Base-by-base conservation (phyloP, 2,113 vertebrate species). In the Argyrosomus japonicus region DNA sequence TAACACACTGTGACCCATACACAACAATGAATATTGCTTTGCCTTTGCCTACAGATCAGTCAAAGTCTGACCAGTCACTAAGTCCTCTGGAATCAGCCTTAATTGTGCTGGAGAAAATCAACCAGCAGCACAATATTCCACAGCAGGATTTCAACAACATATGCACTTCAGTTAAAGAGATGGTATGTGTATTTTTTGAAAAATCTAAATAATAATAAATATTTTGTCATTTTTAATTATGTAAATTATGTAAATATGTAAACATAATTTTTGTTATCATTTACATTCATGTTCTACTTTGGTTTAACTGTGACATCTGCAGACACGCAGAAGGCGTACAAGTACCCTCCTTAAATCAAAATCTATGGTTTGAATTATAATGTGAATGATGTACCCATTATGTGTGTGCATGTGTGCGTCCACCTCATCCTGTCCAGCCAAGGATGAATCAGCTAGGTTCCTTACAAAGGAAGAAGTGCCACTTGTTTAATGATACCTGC, bases 31-130 rank as follows among this genome's bases (percentile, higher is more conserved):
- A 13, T 40, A 18, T n/a, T 61, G n/a, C 0, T 80, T 65, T 84
- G 15, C 83, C 74, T 76, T 12, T 73, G 0, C 36, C 21, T 71
- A 4, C 84, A 99, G 97, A 96, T 29, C 76, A 94, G 27, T 88
- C 71, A 10, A 97, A 96, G 21, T 75, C 89, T 21, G 92, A 97
- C 43, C 84, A 90, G 0, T 92, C 94, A 2, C 69, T 94, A 40
- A 95, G 95, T 1, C 96, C 97, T 0, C 92, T 99, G 2, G 97
- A 99, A 82, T 97, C 96, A 0, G 97, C 97, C 0, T 84, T 99
- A 3, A 60, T 47, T 0, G 77, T 97, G 25, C 91, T 99, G 84
- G 94, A 96, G 77, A 73, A 83, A 6, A 94, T 98, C 27, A 90
- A 50, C 1, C 54, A 83, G 1, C 94, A 96, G 0, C 92, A 93